Evolutionary conservation across 2,888 invertebrate genomes (phyloP), one percentile per base, ranked within the genome.

Genomic region (Oxytorus armatus): DNA sequence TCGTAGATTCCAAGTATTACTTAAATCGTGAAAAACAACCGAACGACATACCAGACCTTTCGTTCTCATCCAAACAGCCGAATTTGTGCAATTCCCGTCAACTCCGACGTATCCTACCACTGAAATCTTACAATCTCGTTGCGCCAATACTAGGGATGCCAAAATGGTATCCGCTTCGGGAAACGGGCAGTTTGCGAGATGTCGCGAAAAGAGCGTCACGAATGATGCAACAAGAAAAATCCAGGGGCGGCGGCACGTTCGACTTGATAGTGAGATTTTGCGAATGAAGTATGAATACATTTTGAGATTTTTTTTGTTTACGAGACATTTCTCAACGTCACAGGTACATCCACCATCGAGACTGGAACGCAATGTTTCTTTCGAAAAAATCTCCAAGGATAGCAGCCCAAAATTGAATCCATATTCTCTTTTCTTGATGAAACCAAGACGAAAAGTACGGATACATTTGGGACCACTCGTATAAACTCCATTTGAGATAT

Each of bases 341-440:
- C 75, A 90, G 90, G 90, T 90, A 59, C 88, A 90, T 74, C 90
- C 88, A 21, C 85, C 90, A 75, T 87, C 89, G 1, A 65, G 25
- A 42, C 16, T 29, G n/a, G 53, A 63, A 0, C 23, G 14, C 47
- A 79, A 49, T 63, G 81, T 79, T 29, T 72, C 77, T 7, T 65
- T 80, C 21, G 81, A 76, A 49, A 55, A 65, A 8, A 57, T 7
- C 7, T 36, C 14, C 53, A 55, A 66, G 23, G 23, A 76, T 11
- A 68, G 63, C 51, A 78, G 69, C 5, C 55, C 29, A 53, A 68
- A 49, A 79, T 68, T 77, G 14, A 90, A 87, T 86, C 90, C 90
- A 11, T 91, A 90, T 75, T 86, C 86, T 47, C 76, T 87, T 18
- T 91, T 91, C 74, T 66, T 90, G 66, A 83, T n/a, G 33, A 91